Evolutionary conservation across 2,797 vertebrate species (phyloP), one percentile per base, ranked within the genome.

Genomic region (Menidia menidia): DNA sequence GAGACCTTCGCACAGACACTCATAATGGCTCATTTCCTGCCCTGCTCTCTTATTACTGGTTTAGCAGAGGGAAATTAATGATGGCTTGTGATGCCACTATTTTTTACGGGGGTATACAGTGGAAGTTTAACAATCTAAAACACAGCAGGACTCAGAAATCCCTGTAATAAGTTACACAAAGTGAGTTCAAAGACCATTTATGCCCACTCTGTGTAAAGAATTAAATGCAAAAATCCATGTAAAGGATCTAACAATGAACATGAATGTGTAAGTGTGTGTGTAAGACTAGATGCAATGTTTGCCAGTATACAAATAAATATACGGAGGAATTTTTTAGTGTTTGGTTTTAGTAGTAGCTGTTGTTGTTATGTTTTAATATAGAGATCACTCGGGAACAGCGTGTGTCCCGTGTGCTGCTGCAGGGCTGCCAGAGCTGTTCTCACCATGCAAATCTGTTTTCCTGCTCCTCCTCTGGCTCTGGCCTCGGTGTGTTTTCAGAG

Each of bases 371-470:
- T 25, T 25, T 25, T 12, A 77, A 80, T 80, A 75, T 33, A 77
- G 76, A 80, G 75, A 71, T 87, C 77, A 76, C 48, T 6, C 16
- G 78, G 82, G 84, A 83, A 59, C 68, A 64, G 65, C 68, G 31
- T 58, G 70, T 59, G 73, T 71, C 43, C 70, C 66, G 53, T 61
- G 68, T 63, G 64, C 60, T 18, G 64, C 62, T 83, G 69, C 75
- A 81, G 77, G 71, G 58, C 77, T 82, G 81, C 78, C 80, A 73
- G 78, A 71, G 80, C 77, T 82, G 71, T 89, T 87, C 83, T 88
- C 85, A 88, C 86, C 66, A 50, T 82, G 84, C 90, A 89, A 89
- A 92, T 90, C 88, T 88, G 67, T 80, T 80, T 83, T 78, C 62
- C 59, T 73, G 33, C 82, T 85, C 76, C 87, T 85, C 80, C 83